A percentile compares a stretch with the other conserved stretches of the same genome.
phyloP scores from a whole-genome alignment of 2,797 vertebrate species.

The Falco naumanni region DNA sequence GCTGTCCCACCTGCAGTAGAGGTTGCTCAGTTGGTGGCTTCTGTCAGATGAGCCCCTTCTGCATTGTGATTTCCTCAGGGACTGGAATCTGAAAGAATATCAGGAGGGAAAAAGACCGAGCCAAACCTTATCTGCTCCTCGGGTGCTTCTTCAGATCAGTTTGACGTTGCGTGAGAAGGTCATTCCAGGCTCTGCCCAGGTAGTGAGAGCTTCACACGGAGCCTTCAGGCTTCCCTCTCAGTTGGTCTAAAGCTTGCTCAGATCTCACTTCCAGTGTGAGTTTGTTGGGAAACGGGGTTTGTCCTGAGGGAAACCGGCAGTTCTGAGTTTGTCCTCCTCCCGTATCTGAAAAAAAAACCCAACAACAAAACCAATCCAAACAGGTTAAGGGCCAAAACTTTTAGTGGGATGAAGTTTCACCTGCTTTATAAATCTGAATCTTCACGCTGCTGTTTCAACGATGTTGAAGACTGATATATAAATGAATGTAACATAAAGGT shows the following conservation, averaged over 20 bases:
- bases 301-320: neutral
- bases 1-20: neutral
- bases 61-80: neutral
- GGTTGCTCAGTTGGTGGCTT: neutral
- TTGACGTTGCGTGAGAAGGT: neutral
- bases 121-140: neutral
- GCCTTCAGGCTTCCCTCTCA: neutral
- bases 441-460: neutral
- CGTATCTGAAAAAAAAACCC: neutral
- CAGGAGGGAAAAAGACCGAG: neutral
- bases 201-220: neutral
- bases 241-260: neutral
- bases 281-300: neutral
- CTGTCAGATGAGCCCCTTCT: neutral
- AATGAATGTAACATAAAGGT: neutral
- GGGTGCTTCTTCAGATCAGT: neutral
- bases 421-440: neutral
- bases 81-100: neutral
- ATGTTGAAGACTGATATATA: neutral
- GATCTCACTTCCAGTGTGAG: neutral
- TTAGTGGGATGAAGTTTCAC: neutral
- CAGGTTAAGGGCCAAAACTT: neutral
- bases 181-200: neutral
- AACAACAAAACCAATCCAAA: neutral
- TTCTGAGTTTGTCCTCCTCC: neutral